A percentile compares a stretch with the other conserved stretches of the same genome.
Conservation (phyloP, 2,797 vertebrate species). For the Peromyscus nudipes region DNA sequence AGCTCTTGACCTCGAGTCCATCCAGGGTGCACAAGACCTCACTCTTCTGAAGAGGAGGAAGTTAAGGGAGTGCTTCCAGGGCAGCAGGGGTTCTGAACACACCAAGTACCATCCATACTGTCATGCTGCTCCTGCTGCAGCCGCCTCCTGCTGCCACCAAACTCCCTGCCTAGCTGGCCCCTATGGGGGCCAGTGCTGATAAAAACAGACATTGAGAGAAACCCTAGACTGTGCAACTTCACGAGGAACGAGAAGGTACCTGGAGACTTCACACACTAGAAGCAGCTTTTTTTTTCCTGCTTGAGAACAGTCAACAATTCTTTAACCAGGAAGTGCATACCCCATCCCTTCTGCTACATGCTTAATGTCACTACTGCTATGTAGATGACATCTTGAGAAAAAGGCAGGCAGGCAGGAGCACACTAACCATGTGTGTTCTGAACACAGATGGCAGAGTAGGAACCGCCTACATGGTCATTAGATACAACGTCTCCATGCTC, state of each 20-base stretch:
- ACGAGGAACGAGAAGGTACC: not conserved
- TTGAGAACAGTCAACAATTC: not conserved
- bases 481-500: not conserved
- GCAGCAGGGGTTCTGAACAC: not conserved
- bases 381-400: not conserved
- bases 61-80: not conserved
- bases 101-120: no score
- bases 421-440: not conserved
- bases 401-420: not conserved
- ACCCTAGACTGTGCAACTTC: not conserved
- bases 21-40: not conserved
- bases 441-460: not conserved
- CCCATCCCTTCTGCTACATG: not conserved
- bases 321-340: not conserved
- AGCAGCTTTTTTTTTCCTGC: constrained; percentile 16
- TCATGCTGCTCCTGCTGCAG: not conserved
- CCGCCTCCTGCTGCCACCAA: not conserved
- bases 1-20: not conserved
- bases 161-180: not conserved
- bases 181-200: not conserved
- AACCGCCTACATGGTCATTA: not conserved
- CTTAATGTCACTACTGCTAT: not conserved
- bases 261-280: constrained; percentile 33
- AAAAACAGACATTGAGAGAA: not conserved
- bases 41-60: not conserved